These are phyloP conservation scores for Micromussa lordhowensis DNA, from an alignment of 92 coral and sea anemone species.

Conservation along the genomic window DNA sequence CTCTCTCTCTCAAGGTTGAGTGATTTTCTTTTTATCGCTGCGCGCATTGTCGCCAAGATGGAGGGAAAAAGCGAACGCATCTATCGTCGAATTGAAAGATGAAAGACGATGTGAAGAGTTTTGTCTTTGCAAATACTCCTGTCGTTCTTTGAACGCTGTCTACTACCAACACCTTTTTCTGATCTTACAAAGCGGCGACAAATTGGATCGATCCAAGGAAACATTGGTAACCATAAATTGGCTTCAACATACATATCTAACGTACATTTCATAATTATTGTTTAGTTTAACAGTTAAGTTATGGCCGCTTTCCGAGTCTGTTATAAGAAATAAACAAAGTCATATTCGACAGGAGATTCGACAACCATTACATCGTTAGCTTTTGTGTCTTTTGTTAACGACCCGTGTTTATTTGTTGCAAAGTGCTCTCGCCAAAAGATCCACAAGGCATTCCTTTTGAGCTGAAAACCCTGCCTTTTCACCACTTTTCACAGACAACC, in stretches of 20 bases:
- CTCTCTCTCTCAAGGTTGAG: slow-evolving; percentile 69
- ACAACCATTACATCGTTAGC: no score
- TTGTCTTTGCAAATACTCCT: no score
- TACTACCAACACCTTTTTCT: neutral
- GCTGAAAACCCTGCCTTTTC: neutral
- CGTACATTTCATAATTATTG: no score
- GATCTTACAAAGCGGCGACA: neutral
- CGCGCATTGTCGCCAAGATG: slow-evolving; percentile 77
- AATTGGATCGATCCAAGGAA: neutral
- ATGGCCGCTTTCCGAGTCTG: neutral
- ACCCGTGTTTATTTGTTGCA: neutral
- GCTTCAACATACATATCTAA: neutral
- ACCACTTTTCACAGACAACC: neutral
- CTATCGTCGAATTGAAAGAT: slow-evolving; percentile 64
- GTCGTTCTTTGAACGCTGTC: neutral
- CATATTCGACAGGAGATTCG: no score
- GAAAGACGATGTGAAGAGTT: neutral
- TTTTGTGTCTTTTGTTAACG: no score
- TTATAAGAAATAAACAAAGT: no score
- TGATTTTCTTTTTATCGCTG: slow-evolving; percentile 91
- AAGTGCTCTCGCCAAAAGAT: neutral
- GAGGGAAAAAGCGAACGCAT: slow-evolving; percentile 84
- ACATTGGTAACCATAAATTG: no score
- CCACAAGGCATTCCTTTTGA: neutral
- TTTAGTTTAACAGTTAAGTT: neutral